Conservation (phyloP, 1,140 invertebrate species). For the Aphaenogaster floridana region DNA sequence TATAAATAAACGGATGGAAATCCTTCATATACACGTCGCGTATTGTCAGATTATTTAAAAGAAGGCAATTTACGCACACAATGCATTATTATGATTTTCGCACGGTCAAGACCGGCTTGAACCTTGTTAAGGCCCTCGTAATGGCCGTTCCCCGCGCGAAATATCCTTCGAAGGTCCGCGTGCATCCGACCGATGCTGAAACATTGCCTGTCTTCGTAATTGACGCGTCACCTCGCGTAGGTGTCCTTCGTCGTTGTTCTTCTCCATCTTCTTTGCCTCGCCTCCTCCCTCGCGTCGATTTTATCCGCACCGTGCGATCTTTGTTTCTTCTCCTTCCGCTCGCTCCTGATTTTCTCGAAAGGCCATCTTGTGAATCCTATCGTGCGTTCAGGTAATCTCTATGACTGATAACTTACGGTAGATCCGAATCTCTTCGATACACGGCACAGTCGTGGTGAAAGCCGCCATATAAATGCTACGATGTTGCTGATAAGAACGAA, state of each 20-base stretch:
- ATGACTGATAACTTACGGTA: background rate
- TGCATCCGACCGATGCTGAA: conserved; percentile 34
- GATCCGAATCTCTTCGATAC: conserved; percentile 16
- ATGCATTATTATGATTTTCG: conserved; percentile 18
- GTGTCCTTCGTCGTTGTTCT: conserved; percentile 66
- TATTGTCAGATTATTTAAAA: background rate
- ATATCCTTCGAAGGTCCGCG: conserved; percentile 21
- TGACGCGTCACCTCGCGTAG: conserved; percentile 78
- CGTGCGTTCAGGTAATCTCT: background rate
- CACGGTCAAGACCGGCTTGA: conserved; percentile 56
- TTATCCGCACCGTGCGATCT: conserved; percentile 75
- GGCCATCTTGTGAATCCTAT: background rate
- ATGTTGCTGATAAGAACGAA: background rate
- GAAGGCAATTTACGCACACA: background rate
- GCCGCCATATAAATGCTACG: background rate
- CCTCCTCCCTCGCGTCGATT: conserved; percentile 61
- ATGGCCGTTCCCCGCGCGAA: conserved; percentile 50
- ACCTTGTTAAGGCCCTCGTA: conserved; percentile 76
- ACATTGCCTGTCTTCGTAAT: conserved; percentile 69
- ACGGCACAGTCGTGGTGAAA: background rate
- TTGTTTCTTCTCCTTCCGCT: background rate
- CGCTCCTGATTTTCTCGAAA: conserved; percentile 7
- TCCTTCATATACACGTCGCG: no score
- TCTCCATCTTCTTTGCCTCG: conserved; percentile 11
- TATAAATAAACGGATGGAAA: background rate